These are phyloP conservation scores for Notodonta ziczac DNA, from an alignment of 2,888 invertebrate genomes.

Conservation along the genomic window DNA sequence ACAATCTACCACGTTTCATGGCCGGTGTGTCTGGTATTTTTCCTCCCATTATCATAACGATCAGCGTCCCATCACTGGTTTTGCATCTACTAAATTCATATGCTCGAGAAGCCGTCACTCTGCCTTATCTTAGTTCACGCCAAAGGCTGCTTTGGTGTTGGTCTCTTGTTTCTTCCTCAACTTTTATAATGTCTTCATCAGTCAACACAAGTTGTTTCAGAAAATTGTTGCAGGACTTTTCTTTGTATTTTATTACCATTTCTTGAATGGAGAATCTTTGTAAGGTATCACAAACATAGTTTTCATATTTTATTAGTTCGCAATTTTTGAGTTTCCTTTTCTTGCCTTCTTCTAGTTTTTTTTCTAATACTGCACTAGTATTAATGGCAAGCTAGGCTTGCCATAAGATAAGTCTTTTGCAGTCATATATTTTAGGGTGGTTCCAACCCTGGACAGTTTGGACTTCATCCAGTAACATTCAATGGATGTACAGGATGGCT, in stretches of 20 bases:
- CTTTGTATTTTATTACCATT: conserved; percentile 26
- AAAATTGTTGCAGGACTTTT: conserved; percentile 25
- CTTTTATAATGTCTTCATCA: too few species aligned
- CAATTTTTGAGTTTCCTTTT: conserved; percentile 6
- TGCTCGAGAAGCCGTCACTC: conserved; percentile 47
- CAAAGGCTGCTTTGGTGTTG: too few species aligned
- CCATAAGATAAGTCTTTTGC: neutral
- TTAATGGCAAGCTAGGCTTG: neutral
- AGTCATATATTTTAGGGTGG: neutral
- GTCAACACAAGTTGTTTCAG: conserved; percentile 13
- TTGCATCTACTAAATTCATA: conserved; percentile 44
- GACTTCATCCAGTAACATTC: too few species aligned
- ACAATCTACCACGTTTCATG: too few species aligned
- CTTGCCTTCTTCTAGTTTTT: conserved; percentile 5
- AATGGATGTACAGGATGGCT: too few species aligned
- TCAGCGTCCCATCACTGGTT: too few species aligned
- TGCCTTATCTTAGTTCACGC: conserved; percentile 15
- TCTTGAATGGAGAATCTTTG: conserved; percentile 9
- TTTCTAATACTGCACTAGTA: too few species aligned
- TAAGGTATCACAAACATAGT: conserved; percentile 10
- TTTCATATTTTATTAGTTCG: too few species aligned
- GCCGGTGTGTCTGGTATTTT: too few species aligned
- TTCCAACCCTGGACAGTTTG: too few species aligned
- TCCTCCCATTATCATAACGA: too few species aligned
- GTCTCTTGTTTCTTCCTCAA: too few species aligned